Base-by-base conservation (phyloP, 2,888 invertebrate species). In the Nephrotoma appendiculata region DNA sequence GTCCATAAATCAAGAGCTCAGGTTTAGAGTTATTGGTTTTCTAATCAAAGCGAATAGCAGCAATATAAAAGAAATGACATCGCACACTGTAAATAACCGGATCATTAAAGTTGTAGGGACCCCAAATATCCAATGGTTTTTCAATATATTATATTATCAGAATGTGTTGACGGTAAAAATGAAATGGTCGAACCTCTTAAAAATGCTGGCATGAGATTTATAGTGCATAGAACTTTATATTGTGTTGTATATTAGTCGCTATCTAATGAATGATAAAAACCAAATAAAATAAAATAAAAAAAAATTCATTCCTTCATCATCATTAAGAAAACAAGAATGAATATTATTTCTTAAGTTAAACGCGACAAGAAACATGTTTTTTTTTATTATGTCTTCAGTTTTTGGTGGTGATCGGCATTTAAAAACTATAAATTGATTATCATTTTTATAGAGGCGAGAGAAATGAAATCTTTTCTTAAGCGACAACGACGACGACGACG, bases 341-440 rank as follows among this genome's bases (percentile, higher is more conserved):
- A 71, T 31, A 31, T 71, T 31, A 31, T 71, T 71, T 71, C 31
- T 71, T 71, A 71, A 71, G 71, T 71, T 31, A 71, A 71, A 86
- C 86, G 86, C 86, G 86, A 86, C 86, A 86, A 86, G 48, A 86
- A 86, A 86, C 86, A 45, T 86, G 86, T 86, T 86, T 71, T 57
- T 71, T 71, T 86, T 71, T 57, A 31, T 71, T 71, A 71, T 71
- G 7, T 71, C 31, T 71, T 71, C 9, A 71, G 31, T 71, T 71
- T 71, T 71, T 71, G 71, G 71, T 71, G 71, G 71, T 86, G 86
- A 86, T 86, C 86, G 86, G 45, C 45, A 48, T 86, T n/a, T 71
- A 71, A 71, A 71, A 44, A 45, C 44, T 45, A 44, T 45, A 86
- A 86, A 86, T 86, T 86, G 86, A 86, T 86, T 86, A 86, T 86